Evolutionary conservation across 92 coral and sea anemone genomes (phyloP).

Genomic region (Palythoa caribaeorum): DNA sequence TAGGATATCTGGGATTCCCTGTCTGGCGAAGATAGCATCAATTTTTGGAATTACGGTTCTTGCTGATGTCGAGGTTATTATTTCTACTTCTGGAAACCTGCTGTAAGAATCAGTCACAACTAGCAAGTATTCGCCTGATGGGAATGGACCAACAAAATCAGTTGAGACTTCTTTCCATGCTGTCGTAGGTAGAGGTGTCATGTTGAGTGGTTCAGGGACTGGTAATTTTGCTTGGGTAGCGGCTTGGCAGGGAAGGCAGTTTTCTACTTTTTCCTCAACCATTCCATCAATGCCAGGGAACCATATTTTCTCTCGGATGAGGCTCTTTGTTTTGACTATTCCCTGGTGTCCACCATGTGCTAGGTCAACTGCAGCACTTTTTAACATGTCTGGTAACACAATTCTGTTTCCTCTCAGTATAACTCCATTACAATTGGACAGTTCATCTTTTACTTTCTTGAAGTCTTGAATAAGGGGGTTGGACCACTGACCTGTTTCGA

Average conservation of each 20-base stretch:
- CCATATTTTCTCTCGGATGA: conserved; percentile 65
- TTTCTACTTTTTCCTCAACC: conserved; percentile 58
- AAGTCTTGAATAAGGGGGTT: neutral
- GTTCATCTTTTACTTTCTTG: conserved; percentile 11
- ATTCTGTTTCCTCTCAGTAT: conserved; percentile 27
- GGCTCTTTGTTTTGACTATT: conserved; percentile 75
- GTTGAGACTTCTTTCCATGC: conserved; percentile 68
- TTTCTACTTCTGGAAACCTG: neutral
- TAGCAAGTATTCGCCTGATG: conserved; percentile 38
- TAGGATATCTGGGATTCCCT: conserved; percentile 26
- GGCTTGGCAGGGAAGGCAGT: conserved; percentile 65
- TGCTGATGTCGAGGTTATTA: conserved; percentile 56
- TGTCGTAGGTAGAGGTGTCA: conserved; percentile 56
- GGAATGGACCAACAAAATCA: conserved; percentile 22
- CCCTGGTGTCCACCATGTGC: conserved; percentile 52
- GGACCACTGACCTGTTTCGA: conserved; percentile 38
- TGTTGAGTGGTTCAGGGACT: conserved; percentile 22
- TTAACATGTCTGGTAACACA: conserved; percentile 24
- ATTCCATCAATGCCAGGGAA: conserved; percentile 64
- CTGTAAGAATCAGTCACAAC: neutral
- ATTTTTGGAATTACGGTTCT: conserved; percentile 54
- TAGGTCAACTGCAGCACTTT: conserved; percentile 30
- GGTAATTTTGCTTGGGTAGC: conserved; percentile 48
- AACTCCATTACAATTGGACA: neutral
- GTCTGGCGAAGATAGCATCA: conserved; percentile 41